phyloP scores from a whole-genome alignment of 2,113 vertebrate species.

The Misgurnus anguillicaudatus region DNA sequence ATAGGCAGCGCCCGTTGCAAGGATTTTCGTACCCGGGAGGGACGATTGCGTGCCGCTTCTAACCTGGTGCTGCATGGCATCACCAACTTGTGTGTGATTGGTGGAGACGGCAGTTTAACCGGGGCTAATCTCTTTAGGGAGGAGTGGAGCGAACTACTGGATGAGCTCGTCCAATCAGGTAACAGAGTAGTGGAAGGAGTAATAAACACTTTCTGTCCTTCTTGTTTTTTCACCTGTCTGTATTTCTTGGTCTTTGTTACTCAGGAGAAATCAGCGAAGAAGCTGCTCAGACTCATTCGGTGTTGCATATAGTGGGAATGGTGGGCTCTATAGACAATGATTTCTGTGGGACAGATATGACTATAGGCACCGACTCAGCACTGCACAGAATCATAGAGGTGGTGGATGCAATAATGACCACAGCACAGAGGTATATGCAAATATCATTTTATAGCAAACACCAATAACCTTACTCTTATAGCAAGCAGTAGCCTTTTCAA shows the following conservation, averaged over 20 bases:
- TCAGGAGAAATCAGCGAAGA: slow-evolving; percentile 75
- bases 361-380: slow-evolving; percentile 86
- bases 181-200: background rate
- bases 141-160: slow-evolving; percentile 78
- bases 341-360: slow-evolving; percentile 89
- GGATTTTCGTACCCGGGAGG: slow-evolving; percentile 77
- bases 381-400: slow-evolving; percentile 87
- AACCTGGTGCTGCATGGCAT: slow-evolving; percentile 79
- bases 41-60: slow-evolving; percentile 73
- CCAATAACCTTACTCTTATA: too few relatives aligned
- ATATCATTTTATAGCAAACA: background rate
- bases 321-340: slow-evolving; percentile 89
- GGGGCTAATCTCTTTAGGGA: slow-evolving; percentile 82
- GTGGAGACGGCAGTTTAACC: slow-evolving; percentile 83
- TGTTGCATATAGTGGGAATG: slow-evolving; percentile 86
- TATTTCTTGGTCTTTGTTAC: background rate
- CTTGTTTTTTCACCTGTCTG: background rate
- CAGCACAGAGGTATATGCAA: slow-evolving; percentile 78
- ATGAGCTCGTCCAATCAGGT: slow-evolving; percentile 67
- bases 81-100: slow-evolving; percentile 85
- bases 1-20: slow-evolving; percentile 83
- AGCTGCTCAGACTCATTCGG: slow-evolving; percentile 66
- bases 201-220: background rate
- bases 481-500: too few relatives aligned
- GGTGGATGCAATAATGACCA: slow-evolving; percentile 87